Evolutionary conservation across 2,888 invertebrate species (phyloP), one percentile per base, ranked within the genome.

Genomic region (Chrysina gloriosa): DNA sequence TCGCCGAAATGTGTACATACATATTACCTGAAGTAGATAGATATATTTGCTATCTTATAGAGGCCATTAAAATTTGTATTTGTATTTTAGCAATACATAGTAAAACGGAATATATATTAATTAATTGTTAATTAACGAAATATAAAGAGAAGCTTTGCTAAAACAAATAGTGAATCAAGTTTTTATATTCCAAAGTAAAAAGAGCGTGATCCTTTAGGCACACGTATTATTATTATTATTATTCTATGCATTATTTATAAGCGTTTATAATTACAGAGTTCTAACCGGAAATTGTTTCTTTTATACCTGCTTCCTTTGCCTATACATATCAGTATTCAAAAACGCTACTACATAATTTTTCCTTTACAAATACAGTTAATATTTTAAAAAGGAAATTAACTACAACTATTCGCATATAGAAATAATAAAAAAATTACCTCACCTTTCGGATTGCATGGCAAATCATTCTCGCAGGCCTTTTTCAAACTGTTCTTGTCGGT

Each of bases 401-500:
- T n/a, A 11, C 27, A 19, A 7, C 4, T 25, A 27, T 19, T 23
- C n/a, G 16, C 11, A n/a, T 36, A 11, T n/a, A 34, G 31, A 56
- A 11, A 29, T 19, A 9, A 25, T 61, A 14, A 2, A 25, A 36
- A 52, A 34, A 50, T 31, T 14, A 23, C 11, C 50, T 23, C 73
- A 76, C 77, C 77, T 77, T 77, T 77, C n/a, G 56, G 19, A 54
- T 73, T 73, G 31, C 29, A 54, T 45, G 58, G 58, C 23, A 48
- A 25, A 47, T 64, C 64, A 42, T 19, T 31, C 11, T 63, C 56
- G 36, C 56, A 54, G 36, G 58, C 23, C 23, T 48, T 56, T 16
- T 58, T 65, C 29, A 56, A 21, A 36, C 48, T 65, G 21, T 56
- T 56, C 36, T 64, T 83, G 69, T 88, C 87, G 47, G 88, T 86